Conservation (phyloP, 2,113 vertebrate genomes). For the Pseudois nayaur region DNA sequence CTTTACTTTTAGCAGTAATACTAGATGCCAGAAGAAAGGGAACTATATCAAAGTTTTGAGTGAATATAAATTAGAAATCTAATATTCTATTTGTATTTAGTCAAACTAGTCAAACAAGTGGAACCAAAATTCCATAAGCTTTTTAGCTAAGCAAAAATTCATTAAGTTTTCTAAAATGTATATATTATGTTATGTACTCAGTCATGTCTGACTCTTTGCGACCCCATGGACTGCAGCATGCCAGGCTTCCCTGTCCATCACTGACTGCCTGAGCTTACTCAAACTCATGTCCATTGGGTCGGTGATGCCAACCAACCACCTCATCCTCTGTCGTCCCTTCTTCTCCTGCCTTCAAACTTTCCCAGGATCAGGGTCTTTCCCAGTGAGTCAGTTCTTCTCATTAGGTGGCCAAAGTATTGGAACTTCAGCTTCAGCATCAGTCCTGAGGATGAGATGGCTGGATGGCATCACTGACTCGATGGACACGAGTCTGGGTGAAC, state of each 20-base stretch:
- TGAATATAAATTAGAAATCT: neutral
- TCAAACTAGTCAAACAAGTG: neutral
- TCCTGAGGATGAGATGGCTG: neutral
- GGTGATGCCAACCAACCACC: neutral
- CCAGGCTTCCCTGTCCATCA: neutral
- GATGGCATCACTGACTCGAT: too few relatives aligned
- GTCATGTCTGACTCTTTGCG: accelerated
- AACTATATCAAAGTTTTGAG: neutral
- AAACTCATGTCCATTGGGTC: neutral
- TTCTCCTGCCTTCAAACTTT: neutral
- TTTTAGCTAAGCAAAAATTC: neutral
- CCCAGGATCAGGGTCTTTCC: neutral
- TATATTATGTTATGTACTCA: neutral
- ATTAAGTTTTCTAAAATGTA: neutral
- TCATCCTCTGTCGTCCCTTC: neutral
- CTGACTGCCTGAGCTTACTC: neutral
- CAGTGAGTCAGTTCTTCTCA: neutral
- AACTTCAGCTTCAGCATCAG: neutral
- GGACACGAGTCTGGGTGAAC: too few relatives aligned
- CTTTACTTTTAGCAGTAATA: neutral
- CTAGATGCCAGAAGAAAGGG: neutral
- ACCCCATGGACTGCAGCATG: neutral
- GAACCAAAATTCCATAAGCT: neutral
- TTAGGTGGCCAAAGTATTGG: neutral
- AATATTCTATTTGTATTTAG: neutral